Percentiles rank a stretch among this genome's conserved stretches.
Conservation (phyloP, 2,888 invertebrate species). For the Scaptomyza cyrtandrae region DNA sequence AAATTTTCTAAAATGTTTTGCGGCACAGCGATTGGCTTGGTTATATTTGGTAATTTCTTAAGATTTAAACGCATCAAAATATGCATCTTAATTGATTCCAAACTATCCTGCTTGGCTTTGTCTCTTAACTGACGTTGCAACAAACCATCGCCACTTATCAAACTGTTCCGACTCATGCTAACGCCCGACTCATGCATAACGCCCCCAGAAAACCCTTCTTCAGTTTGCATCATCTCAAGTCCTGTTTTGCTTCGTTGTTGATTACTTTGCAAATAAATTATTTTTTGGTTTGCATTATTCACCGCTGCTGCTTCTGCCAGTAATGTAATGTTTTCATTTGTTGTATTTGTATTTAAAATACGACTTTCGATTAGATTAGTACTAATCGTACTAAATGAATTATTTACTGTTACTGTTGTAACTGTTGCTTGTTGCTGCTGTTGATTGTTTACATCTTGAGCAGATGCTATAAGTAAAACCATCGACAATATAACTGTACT, state of each 20-base stretch:
- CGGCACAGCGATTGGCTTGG: slow-evolving; percentile 87
- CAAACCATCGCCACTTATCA: slow-evolving; percentile 66
- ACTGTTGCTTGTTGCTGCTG: slow-evolving; percentile 5
- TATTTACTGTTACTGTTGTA: not conserved
- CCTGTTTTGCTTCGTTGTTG: slow-evolving; percentile 1
- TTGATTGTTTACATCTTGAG: slow-evolving; percentile 25
- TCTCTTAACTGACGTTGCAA: slow-evolving; percentile 85
- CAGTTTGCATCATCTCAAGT: slow-evolving; percentile 1
- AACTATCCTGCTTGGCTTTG: slow-evolving; percentile 87
- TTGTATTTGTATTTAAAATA: not conserved
- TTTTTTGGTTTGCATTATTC: not conserved
- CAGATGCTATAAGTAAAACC: slow-evolving; percentile 38
- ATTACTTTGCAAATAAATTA: not conserved
- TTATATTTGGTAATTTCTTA: slow-evolving; percentile 88
- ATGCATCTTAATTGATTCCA: slow-evolving; percentile 88
- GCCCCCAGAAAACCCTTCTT: not conserved
- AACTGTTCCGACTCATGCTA: slow-evolving; percentile 65
- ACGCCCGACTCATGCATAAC: slow-evolving; percentile 3
- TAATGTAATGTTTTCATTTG: not conserved
- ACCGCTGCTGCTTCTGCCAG: not conserved
- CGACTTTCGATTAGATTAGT: not conserved
- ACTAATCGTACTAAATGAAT: not conserved
- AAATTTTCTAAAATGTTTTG: slow-evolving; percentile 86
- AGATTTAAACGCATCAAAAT: slow-evolving; percentile 88
- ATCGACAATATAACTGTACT: slow-evolving; percentile 26